Evolutionary conservation across 2,888 invertebrate species (phyloP).

Genomic region (Acanthosepion lycidas): DNA sequence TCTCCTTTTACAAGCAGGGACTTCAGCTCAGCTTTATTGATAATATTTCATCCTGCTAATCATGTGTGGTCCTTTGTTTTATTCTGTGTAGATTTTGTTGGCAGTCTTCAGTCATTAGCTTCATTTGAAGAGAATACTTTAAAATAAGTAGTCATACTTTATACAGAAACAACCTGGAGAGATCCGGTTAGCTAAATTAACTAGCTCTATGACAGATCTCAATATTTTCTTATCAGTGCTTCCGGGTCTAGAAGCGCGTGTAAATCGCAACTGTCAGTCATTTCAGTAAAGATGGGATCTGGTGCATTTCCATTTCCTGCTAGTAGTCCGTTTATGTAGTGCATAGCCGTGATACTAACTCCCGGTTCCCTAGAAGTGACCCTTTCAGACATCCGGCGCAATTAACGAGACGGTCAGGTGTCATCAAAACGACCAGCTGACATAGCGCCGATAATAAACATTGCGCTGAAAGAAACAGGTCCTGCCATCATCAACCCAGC

Average conservation of each 20-base stretch:
- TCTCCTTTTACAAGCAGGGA: neutral
- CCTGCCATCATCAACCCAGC: neutral
- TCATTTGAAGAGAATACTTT: neutral
- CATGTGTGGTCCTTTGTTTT: neutral
- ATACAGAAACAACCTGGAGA: neutral
- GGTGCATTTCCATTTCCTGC: conserved; percentile 33
- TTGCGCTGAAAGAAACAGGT: conserved; percentile 7
- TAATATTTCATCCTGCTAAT: neutral
- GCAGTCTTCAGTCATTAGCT: neutral
- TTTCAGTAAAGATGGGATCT: neutral
- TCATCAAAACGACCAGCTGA: conserved; percentile 33
- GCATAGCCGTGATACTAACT: conserved; percentile 33
- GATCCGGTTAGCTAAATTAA: conserved; percentile 4
- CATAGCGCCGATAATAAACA: conserved; percentile 18
- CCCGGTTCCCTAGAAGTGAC: conserved; percentile 10
- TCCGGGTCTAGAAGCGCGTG: neutral
- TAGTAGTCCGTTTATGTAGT: conserved; percentile 2
- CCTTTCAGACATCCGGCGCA: conserved; percentile 33
- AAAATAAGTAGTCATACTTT: neutral
- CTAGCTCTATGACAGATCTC: conserved; percentile 1
- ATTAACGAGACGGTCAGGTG: conserved; percentile 33
- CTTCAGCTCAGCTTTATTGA: neutral
- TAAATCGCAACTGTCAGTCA: conserved; percentile 11
- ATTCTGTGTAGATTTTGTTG: neutral
- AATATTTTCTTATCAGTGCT: conserved; percentile 13